Percentiles rank a stretch among this genome's conserved stretches.
Conservation (phyloP, 2,888 invertebrate genomes). For the Drosophila heteroneura region DNA sequence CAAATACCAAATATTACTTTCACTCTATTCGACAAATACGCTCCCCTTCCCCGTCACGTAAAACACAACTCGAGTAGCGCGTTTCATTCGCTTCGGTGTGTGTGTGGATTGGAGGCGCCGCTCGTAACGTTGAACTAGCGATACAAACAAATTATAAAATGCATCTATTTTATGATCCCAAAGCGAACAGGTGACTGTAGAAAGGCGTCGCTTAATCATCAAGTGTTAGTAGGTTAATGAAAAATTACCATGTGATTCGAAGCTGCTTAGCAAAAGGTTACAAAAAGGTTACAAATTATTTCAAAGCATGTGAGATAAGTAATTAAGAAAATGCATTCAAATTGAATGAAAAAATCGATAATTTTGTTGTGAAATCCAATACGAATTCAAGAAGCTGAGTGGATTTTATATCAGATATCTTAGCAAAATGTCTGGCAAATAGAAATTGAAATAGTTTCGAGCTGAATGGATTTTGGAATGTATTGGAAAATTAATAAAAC, state of each 20-base stretch:
- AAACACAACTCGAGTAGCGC: constrained; percentile 60
- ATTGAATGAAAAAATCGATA: background rate
- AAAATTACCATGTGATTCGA: constrained; percentile 28
- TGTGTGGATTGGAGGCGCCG: constrained; percentile 42
- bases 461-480: background rate
- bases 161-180: constrained; percentile 53
- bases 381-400: background rate
- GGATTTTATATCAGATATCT: background rate
- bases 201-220: constrained; percentile 58
- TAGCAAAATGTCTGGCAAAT: background rate
- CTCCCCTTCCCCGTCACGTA: constrained; percentile 15
- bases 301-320: constrained; percentile 17
- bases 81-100: constrained; percentile 33
- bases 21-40: constrained; percentile 46
- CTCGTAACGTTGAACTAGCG: constrained; percentile 47
- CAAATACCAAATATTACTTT: constrained; percentile 76
- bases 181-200: constrained; percentile 40
- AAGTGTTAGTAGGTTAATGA: constrained; percentile 26
- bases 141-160: constrained; percentile 73
- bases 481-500: background rate
- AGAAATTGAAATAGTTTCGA: background rate
- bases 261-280: constrained; percentile 33
- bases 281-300: constrained; percentile 29
- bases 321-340: constrained; percentile 29
- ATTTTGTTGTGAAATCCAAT: background rate